Conservation (phyloP, 2,888 invertebrate species). For the Elegia similella region DNA sequence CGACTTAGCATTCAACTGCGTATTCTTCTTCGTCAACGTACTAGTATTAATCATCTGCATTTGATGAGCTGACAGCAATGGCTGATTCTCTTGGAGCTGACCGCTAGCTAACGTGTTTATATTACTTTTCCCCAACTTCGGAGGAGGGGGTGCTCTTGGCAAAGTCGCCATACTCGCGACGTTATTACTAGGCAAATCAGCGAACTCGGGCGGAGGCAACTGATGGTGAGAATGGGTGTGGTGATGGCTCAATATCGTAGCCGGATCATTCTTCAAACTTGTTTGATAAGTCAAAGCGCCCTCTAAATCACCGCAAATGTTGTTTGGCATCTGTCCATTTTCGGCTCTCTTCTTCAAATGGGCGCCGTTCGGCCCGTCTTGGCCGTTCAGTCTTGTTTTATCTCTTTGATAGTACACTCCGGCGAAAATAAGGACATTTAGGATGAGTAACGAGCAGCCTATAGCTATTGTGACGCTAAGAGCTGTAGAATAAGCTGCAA, state of each 20-base stretch:
- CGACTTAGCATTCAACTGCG: constrained; percentile 83
- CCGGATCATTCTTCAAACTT: constrained; percentile 85
- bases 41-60: constrained; percentile 90
- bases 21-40: constrained; percentile 89
- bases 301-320: constrained; percentile 92
- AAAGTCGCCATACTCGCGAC: constrained; percentile 79
- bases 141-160: constrained; percentile 89
- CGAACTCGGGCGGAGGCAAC: constrained; percentile 91
- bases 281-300: constrained; percentile 75
- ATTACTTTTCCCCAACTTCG: constrained; percentile 84
- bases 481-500: constrained; percentile 94
- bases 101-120: constrained; percentile 82
- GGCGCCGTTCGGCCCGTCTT: constrained; percentile 76
- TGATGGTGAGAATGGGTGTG: constrained; percentile 90
- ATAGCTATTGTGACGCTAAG: constrained; percentile 96
- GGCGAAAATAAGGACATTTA: constrained; percentile 96
- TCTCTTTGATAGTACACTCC: constrained; percentile 96
- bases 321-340: constrained; percentile 94
- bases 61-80: constrained; percentile 87
- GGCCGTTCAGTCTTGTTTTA: constrained; percentile 87
- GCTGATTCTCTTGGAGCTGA: constrained; percentile 85
- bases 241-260: constrained; percentile 87
- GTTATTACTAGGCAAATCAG: constrained; percentile 88
- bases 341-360: constrained; percentile 88
- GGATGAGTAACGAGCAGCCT: constrained; percentile 94